These are phyloP conservation scores for Antigone vipio DNA, from an alignment of 2,113 vertebrate genomes.

Conservation along the genomic window DNA sequence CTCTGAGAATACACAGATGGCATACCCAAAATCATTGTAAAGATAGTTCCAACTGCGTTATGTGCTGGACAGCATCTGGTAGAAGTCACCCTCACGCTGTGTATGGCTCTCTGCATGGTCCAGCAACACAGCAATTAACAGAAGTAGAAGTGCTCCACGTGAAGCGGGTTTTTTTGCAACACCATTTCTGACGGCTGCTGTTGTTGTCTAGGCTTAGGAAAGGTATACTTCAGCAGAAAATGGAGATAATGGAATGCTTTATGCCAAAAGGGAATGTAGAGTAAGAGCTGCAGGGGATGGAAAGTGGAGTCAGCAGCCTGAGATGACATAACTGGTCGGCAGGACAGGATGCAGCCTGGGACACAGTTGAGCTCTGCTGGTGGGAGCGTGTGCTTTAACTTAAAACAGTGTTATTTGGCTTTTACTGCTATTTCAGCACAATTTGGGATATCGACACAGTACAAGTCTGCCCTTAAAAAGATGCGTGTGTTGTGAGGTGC, in stretches of 20 bases:
- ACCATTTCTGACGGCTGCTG: neutral
- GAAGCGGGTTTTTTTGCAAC: neutral
- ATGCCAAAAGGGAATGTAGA: slow-evolving; percentile 2
- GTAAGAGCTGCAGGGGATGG: neutral
- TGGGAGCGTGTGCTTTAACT: neutral
- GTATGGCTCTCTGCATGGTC: neutral
- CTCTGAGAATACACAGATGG: neutral
- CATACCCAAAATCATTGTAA: neutral
- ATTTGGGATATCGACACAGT: neutral
- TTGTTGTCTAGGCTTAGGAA: neutral
- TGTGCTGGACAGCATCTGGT: neutral
- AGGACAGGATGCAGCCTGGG: neutral
- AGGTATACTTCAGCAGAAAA: neutral
- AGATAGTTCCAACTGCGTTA: neutral
- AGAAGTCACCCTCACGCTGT: neutral
- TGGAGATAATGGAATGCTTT: neutral
- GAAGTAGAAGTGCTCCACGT: neutral
- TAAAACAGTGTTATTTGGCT: neutral
- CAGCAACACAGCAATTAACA: neutral
- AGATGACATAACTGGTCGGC: neutral
- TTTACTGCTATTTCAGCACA: neutral
- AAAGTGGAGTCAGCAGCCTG: neutral
- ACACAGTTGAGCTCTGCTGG: neutral
- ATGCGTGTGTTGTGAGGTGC: fast-evolving
- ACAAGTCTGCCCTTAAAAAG: neutral